These are phyloP conservation scores for Drosophila anomalata DNA, from an alignment of 2,888 invertebrate genomes.

Conservation along the genomic window DNA sequence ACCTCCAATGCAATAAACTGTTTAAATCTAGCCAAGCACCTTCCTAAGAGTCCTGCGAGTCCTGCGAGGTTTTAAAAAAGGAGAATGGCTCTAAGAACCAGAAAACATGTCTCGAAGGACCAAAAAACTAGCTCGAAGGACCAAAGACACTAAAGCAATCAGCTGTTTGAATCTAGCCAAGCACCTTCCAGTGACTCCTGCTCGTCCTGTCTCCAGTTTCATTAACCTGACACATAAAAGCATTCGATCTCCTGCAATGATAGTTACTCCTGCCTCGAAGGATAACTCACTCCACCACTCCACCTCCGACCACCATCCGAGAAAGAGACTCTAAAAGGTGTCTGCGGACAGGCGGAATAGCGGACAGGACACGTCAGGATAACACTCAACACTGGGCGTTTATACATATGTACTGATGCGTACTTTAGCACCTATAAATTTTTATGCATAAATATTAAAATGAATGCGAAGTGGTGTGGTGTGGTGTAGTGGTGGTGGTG, in stretches of 20 bases:
- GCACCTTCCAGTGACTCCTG: not conserved
- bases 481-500: not conserved
- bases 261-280: too few relatives aligned
- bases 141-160: constrained; percentile 14
- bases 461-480: constrained; percentile 4
- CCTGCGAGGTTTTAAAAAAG: too few relatives aligned
- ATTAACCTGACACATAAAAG: constrained; percentile 57
- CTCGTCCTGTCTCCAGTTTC: constrained; percentile 22
- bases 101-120: not conserved
- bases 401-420: constrained; percentile 66
- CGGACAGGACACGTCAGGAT: constrained; percentile 4
- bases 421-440: constrained; percentile 76
- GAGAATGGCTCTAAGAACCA: not conserved
- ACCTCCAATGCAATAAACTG: too few relatives aligned
- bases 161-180: constrained; percentile 14
- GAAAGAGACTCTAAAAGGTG: not conserved
- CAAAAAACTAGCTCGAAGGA: not conserved
- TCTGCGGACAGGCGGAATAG: not conserved
- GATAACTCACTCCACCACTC: too few relatives aligned
- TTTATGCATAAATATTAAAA: constrained; percentile 73
- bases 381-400: not conserved
- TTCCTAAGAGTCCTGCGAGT: too few relatives aligned
- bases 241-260: too few relatives aligned
- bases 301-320: too few relatives aligned
- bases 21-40: too few relatives aligned